phyloP scores from a whole-genome alignment of 2,797 vertebrate genomes.

The Muscicapa striata region DNA sequence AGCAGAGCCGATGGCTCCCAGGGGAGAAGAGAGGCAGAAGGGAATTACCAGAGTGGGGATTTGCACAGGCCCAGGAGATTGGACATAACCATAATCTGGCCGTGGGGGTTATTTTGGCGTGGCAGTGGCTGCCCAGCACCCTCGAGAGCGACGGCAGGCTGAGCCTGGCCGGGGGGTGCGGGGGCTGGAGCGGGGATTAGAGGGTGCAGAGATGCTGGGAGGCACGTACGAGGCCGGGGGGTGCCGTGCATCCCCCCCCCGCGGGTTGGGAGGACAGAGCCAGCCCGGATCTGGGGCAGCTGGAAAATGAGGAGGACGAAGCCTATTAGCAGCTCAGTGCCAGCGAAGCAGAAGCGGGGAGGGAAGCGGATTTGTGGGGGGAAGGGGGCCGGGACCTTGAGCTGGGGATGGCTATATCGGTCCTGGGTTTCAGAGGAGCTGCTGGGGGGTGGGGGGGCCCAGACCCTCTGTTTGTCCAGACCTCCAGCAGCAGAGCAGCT shows the following conservation, averaged over 20 bases:
- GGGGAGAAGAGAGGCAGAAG: slow-evolving; percentile 41
- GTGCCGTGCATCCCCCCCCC: not conserved
- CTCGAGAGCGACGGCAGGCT: not conserved
- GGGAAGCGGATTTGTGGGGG: slow-evolving; percentile 46
- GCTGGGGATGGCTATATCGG: not conserved
- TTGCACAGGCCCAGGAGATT: slow-evolving; percentile 47
- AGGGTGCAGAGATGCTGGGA: slow-evolving; percentile 52
- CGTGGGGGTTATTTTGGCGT: slow-evolving; percentile 9
- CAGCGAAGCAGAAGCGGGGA: slow-evolving; percentile 45
- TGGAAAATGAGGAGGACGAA: slow-evolving; percentile 63
- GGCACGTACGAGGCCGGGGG: slow-evolving; percentile 49
- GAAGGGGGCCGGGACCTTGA: slow-evolving; percentile 36
- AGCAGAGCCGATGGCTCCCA: not conserved
- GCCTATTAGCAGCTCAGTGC: slow-evolving; percentile 68
- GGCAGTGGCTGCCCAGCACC: not conserved
- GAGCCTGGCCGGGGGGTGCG: not conserved
- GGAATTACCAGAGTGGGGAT: slow-evolving; percentile 51
- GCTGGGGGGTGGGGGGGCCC: rapidly evolving
- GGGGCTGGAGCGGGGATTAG: slow-evolving; percentile 27
- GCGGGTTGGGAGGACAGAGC: not conserved
- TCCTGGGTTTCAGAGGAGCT: not conserved
- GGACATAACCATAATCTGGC: slow-evolving; percentile 52
- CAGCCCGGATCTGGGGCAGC: slow-evolving; percentile 52
- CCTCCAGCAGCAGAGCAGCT: not conserved
- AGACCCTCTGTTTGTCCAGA: not conserved